Conservation (phyloP, 2,888 invertebrate genomes). For the Brachyptera putata region DNA sequence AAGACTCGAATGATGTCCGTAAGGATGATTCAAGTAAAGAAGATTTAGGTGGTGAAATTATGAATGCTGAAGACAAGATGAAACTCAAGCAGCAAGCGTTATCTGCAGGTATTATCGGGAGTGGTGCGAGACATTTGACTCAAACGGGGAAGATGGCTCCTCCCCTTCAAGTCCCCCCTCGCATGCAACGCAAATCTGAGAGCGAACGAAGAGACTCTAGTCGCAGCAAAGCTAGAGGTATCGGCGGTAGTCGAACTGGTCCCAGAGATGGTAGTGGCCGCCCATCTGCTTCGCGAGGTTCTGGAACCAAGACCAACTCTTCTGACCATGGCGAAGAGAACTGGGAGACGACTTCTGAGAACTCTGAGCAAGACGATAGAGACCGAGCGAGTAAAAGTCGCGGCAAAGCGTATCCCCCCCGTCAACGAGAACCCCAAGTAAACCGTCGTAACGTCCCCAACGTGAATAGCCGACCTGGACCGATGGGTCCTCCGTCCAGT, state of each 20-base stretch:
- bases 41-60: constrained; percentile 27
- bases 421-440: constrained; percentile 29
- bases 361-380: constrained; percentile 57
- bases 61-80: constrained; percentile 51
- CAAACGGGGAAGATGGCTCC: constrained; percentile 22
- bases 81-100: constrained; percentile 64
- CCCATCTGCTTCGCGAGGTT: no score
- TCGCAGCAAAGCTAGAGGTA: constrained; percentile 28
- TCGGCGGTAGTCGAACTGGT: constrained; percentile 11
- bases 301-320: constrained; percentile 39
- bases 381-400: constrained; percentile 39
- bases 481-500: constrained; percentile 26
- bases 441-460: constrained; percentile 26
- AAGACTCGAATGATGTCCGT: constrained; percentile 37
- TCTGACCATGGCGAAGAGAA: constrained; percentile 56
- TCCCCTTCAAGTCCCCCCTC: constrained; percentile 30
- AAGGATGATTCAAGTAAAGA: constrained; percentile 32
- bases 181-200: constrained; percentile 32
- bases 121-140: constrained; percentile 40
- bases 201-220: constrained; percentile 28
- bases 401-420: constrained; percentile 40
- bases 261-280: no score
- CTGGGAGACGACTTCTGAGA: constrained; percentile 82
- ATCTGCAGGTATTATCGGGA: constrained; percentile 60
- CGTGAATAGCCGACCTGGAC: constrained; percentile 26